Conservation (phyloP, 2,113 vertebrate genomes). For the Tachycineta bicolor region DNA sequence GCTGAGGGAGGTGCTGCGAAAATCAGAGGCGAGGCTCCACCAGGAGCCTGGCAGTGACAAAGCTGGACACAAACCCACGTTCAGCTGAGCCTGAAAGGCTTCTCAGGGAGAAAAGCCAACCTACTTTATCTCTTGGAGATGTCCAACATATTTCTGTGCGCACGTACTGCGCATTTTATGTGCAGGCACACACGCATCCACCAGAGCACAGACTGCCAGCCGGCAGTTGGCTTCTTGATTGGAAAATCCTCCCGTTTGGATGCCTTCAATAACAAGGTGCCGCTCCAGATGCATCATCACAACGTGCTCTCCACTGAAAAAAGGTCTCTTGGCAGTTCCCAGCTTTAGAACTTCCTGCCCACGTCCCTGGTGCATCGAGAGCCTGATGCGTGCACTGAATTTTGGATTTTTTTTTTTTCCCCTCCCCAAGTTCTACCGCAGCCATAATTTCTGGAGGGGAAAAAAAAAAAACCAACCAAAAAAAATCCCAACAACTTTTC, state of each 20-base stretch:
- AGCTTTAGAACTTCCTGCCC: not conserved
- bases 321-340: not conserved
- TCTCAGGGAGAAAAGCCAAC: not conserved
- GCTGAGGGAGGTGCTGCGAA: not conserved
- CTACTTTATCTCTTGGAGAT: not conserved
- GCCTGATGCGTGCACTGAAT: not conserved
- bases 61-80: not conserved
- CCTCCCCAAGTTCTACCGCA: not conserved
- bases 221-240: not conserved
- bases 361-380: not conserved
- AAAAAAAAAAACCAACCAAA: no score
- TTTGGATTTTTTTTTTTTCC: not conserved
- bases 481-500: not conserved
- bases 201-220: not conserved
- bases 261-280: not conserved
- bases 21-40: not conserved
- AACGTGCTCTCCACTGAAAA: not conserved
- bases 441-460: not conserved
- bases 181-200: not conserved
- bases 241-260: not conserved
- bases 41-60: not conserved
- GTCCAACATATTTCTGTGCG: not conserved
- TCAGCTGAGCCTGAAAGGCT: not conserved
- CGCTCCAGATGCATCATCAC: not conserved
- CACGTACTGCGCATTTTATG: fast-evolving